Evolutionary conservation across 92 coral and sea anemone species (phyloP), one percentile per base, ranked within the genome.

Genomic region (Epizoanthus illoricatus): DNA sequence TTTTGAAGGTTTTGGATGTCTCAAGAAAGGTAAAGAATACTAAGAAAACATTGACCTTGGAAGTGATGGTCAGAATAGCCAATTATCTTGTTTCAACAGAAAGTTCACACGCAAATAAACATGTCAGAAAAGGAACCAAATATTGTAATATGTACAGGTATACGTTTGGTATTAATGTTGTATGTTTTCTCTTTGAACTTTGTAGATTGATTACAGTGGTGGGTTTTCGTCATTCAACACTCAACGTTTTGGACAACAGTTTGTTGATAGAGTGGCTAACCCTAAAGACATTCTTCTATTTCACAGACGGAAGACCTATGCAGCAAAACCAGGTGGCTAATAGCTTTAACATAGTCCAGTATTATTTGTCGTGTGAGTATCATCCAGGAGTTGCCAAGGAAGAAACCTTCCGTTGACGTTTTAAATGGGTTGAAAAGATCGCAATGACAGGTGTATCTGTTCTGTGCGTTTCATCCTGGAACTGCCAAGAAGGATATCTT

Each of bases 181-280:
- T 74, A 4, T 18, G 43, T 39, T 16, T 24, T 67, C 59, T 68
- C 33, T 61, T 60, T 69, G 10, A 11, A 65, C 36, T 15, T 49
- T 55, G 33, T 71, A 96, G 99, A 95, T 96, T 75, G 99, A 96
- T 52, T 96, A 96, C 79, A 89, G 96, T 74, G 98, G 93, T 65
- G 99, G 99, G 43, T 96, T 96, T 84, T 84, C 94, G 12, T 85
- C 99, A 24, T 96, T 96, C 80, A 96, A 90, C 73, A 92, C 90
- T 52, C 85, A 90, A 39, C 83, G 98, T 78, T 96, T 96, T 93
- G 99, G 99, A 85, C 99, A 96, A 86, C 95, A 91, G 86, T 96
- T 96, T 90, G 97, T 96, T 13, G 95, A 96, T 87, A 92, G 98
- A 61, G 99, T 96, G 41, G 99, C 99, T 49, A 96, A 96, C 84